Evolutionary conservation across 2,888 invertebrate genomes (phyloP).

Genomic region (Cephalotes varians): DNA sequence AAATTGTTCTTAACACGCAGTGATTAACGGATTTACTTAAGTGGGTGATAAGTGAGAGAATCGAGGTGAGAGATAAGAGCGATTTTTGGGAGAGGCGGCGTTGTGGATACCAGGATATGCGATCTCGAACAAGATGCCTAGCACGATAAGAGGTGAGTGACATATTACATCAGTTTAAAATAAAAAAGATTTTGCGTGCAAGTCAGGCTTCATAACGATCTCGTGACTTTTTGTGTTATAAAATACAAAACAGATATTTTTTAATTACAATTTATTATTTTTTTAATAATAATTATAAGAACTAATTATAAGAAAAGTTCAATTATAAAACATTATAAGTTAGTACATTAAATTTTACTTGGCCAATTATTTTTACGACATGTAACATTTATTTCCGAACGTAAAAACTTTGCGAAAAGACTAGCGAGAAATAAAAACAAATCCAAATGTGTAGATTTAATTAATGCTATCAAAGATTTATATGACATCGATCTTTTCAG

Average conservation of each 20-base stretch:
- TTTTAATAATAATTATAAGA: not conserved
- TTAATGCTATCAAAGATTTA: constrained; percentile 39
- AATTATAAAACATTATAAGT: not conserved
- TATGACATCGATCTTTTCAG: constrained; percentile 40
- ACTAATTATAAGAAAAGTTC: not conserved
- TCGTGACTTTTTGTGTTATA: not conserved
- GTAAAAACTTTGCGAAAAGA: not conserved
- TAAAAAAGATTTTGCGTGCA: not conserved
- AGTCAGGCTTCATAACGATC: not conserved
- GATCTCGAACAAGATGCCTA: constrained; percentile 84
- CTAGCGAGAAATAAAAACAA: constrained; percentile 10
- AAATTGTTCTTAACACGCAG: constrained; percentile 47
- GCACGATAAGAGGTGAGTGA: constrained; percentile 85
- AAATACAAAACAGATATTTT: not conserved
- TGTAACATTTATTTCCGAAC: not conserved
- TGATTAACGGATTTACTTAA: constrained; percentile 54
- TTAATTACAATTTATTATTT: not conserved
- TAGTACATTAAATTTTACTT: not conserved
- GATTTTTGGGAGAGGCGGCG: constrained; percentile 51
- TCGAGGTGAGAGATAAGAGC: constrained; percentile 63
- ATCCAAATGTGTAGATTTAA: constrained; percentile 41
- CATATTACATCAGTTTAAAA: not conserved
- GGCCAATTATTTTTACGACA: not conserved
- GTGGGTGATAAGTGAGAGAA: constrained; percentile 58
- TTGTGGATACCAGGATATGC: constrained; percentile 84